Evolutionary conservation across 2,797 vertebrate genomes (phyloP), one percentile per base, ranked within the genome.

Genomic region (Distichodus sexfasciatus): DNA sequence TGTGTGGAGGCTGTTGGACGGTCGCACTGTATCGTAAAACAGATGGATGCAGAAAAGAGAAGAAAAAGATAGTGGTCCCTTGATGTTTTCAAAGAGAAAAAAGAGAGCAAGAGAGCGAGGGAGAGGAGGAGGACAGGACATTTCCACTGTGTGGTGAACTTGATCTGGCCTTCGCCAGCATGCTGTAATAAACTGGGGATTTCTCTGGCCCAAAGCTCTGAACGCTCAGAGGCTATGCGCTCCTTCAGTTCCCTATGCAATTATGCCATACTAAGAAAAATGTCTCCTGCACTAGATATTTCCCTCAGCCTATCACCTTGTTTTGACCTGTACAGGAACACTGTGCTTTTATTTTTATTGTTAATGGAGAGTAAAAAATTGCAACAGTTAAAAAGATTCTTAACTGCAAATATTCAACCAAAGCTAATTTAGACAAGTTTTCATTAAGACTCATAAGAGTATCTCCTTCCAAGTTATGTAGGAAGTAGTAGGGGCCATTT

Each of bases 1-100:
- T 76, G 69, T 82, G 69, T 82, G 69, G 69, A 53, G 17, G 51
- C 11, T 40, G 71, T 70, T 72, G 69, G 79, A 79, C 67, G 35
- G 71, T 26, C 47, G 47, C 61, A 60, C 75, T 75, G 66, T 40
- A 36, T 53, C 62, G 53, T 26, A 67, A 64, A 74, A 75, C 62
- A 68, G 51, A 53, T 59, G 51, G 26, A 63, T 8, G 17, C 31
- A 48, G 72, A 76, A 54, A 72, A 9, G 15, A 58, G 66, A 68
- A 47, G 23, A 53, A 46, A 21, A 51, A 28, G 62, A 28, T 44
- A 67, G 55, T 38, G 73, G 41, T 71, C 69, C 48, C 69, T 66
- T 8, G 29, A 60, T 54, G 66, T 55, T 75, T 40, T 43, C 40
- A 46, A 41, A 19, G 17, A 61, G 11, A 2, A 35, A 3, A 31